Conservation (phyloP, 2,797 vertebrate species). For the Anisognathus igniventris region DNA sequence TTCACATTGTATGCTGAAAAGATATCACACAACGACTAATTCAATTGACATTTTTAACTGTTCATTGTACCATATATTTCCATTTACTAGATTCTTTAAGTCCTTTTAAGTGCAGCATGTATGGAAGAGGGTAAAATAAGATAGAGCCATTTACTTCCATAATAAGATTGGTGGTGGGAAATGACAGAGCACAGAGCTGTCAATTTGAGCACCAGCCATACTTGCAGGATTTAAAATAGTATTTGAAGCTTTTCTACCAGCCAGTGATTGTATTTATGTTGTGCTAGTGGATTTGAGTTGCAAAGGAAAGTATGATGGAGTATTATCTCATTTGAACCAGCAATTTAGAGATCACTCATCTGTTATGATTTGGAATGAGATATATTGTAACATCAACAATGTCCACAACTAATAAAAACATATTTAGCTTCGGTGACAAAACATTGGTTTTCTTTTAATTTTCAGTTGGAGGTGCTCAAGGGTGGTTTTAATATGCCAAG, state of each 20-base stretch:
- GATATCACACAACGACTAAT: slow-evolving; percentile 51
- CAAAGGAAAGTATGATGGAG: background rate
- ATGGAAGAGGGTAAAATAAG: slow-evolving; percentile 28
- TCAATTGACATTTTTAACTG: slow-evolving; percentile 67
- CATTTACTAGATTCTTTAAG: slow-evolving; percentile 59
- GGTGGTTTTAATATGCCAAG: background rate
- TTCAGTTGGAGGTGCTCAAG: background rate
- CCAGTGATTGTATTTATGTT: slow-evolving; percentile 32
- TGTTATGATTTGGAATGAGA: slow-evolving; percentile 32
- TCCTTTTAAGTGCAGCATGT: slow-evolving; percentile 47
- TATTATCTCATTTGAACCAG: slow-evolving; percentile 21
- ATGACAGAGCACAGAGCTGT: slow-evolving; percentile 49
- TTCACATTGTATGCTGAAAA: slow-evolving; percentile 45
- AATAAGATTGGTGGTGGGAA: slow-evolving; percentile 49
- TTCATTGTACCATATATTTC: slow-evolving; percentile 58
- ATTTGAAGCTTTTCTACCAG: slow-evolving; percentile 37
- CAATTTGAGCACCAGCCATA: slow-evolving; percentile 36
- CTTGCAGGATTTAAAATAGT: slow-evolving; percentile 50
- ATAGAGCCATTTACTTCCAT: slow-evolving; percentile 13
- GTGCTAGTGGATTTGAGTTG: slow-evolving; percentile 36
- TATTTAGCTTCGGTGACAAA: background rate
- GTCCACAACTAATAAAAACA: background rate
- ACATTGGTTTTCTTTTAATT: background rate
- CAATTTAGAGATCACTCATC: slow-evolving; percentile 33
- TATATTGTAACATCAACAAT: background rate